Evolutionary conservation across 2,888 invertebrate genomes (phyloP).

Genomic region (Orchesella flavescens): DNA sequence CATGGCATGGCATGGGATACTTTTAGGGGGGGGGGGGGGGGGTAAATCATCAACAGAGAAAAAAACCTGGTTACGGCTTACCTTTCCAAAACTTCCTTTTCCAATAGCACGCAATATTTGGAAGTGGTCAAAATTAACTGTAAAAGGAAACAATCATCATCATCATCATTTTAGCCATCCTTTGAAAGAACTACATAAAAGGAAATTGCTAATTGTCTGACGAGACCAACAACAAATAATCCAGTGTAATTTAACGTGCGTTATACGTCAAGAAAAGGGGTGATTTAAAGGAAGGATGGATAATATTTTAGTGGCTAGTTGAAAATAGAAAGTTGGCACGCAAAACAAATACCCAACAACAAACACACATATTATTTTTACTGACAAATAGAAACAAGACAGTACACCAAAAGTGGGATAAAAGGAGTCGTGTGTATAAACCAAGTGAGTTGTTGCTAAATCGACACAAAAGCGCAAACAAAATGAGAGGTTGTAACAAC

Average conservation of each 20-base stretch:
- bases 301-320: not conserved
- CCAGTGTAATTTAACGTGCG: not conserved
- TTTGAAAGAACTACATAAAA: not conserved
- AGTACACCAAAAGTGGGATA: not conserved
- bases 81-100: constrained; percentile 91
- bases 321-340: not conserved
- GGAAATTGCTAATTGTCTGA: not conserved
- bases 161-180: not conserved
- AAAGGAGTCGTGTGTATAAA: no score
- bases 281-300: not conserved
- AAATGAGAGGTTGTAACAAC: no score
- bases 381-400: not conserved
- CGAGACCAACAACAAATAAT: not conserved
- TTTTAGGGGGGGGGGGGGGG: no score
- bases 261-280: not conserved
- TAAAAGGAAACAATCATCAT: constrained; percentile 74
- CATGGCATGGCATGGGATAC: no score
- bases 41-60: not conserved
- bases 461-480: no score
- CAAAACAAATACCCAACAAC: not conserved
- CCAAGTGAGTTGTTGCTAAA: no score
- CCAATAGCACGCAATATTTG: constrained; percentile 89
- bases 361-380: not conserved
- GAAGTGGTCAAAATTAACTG: constrained; percentile 89
- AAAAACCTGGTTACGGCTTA: constrained; percentile 75